Conservation (phyloP, 2,888 invertebrate genomes). For the Andrena flavipes region DNA sequence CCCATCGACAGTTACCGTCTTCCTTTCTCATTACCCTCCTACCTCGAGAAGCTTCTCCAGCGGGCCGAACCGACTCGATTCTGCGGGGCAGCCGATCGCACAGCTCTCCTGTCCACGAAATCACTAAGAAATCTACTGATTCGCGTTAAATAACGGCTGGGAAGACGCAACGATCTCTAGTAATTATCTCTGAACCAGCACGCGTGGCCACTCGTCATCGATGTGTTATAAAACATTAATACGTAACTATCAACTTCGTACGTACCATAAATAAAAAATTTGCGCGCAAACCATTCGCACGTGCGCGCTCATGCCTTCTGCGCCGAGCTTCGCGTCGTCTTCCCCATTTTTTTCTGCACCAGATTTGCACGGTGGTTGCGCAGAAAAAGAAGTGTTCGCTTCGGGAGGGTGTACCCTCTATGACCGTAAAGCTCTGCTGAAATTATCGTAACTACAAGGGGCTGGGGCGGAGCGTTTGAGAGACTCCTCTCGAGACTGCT, state of each 20-base stretch:
- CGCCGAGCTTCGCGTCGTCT: no score
- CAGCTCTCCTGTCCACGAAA: neutral
- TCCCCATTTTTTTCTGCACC: no score
- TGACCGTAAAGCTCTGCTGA: neutral
- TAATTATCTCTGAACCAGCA: no score
- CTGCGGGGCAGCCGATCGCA: conserved; percentile 58
- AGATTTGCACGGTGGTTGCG: neutral
- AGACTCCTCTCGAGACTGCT: conserved; percentile 37
- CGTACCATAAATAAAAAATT: no score
- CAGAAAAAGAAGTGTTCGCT: neutral
- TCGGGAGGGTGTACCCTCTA: neutral
- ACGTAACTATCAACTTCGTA: no score
- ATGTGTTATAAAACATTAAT: no score
- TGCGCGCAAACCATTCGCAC: no score
- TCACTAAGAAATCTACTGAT: no score
- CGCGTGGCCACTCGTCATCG: no score
- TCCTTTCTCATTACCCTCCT: conserved; percentile 61
- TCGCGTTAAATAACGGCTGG: neutral
- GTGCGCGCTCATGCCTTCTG: no score
- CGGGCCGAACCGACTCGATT: conserved; percentile 57
- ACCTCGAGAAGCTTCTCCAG: conserved; percentile 42
- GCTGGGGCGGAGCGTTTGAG: conserved; percentile 11
- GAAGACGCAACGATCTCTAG: neutral
- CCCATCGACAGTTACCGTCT: conserved; percentile 60
- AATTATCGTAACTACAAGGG: neutral